These are phyloP conservation scores for Melanerpes formicivorus DNA, from an alignment of 2,113 vertebrate species.

Conservation along the genomic window DNA sequence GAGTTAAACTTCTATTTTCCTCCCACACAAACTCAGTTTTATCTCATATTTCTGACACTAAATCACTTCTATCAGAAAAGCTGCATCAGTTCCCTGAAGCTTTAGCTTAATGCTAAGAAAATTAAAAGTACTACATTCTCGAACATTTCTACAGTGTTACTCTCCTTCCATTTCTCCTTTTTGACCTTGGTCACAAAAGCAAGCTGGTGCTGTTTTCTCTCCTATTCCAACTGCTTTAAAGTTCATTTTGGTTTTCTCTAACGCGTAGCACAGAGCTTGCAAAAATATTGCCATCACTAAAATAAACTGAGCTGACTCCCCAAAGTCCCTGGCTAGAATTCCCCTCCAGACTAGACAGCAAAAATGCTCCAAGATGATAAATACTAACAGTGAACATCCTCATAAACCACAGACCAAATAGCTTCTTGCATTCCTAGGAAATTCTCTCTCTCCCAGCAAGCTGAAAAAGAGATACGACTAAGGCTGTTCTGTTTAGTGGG, in stretches of 20 bases:
- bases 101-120: not conserved
- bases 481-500: not conserved
- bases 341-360: not conserved
- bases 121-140: constrained; percentile 18
- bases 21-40: constrained; percentile 41
- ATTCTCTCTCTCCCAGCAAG: not conserved
- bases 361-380: not conserved
- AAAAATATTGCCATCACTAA: not conserved
- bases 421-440: not conserved
- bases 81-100: not conserved
- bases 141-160: not conserved
- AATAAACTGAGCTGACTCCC: not conserved
- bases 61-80: constrained; percentile 20
- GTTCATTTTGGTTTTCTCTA: not conserved
- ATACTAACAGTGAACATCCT: not conserved
- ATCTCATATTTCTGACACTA: constrained; percentile 35
- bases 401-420: not conserved
- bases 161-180: not conserved
- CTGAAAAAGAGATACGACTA: not conserved
- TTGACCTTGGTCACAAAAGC: not conserved
- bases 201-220: not conserved
- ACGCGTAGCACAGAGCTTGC: not conserved
- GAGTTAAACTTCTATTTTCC: constrained; percentile 6
- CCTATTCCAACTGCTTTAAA: not conserved
- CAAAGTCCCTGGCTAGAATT: not conserved